Conservation (phyloP, 2,797 vertebrate species). For the Parambassis ranga region DNA sequence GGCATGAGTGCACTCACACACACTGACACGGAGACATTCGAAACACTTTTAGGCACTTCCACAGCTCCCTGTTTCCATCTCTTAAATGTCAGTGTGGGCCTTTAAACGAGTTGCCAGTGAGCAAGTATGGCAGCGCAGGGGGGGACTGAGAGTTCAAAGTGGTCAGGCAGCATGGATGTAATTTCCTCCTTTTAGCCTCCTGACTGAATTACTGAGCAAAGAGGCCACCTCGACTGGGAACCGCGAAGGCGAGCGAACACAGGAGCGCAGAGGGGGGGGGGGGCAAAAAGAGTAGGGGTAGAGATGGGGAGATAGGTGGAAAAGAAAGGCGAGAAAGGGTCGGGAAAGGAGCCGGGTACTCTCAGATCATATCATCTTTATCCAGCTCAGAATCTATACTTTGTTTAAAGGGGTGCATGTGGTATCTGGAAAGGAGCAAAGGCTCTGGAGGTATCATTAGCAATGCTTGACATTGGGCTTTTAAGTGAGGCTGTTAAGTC, state of each 20-base stretch:
- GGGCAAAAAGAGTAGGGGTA: background rate
- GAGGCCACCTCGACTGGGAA: slow-evolving; percentile 48
- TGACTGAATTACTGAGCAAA: slow-evolving; percentile 59
- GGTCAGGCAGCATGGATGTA: slow-evolving; percentile 50
- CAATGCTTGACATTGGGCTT: slow-evolving; percentile 16
- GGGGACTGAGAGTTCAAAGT: slow-evolving; percentile 53
- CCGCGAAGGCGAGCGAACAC: slow-evolving; percentile 3
- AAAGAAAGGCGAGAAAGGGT: slow-evolving; percentile 14
- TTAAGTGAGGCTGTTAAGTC: background rate
- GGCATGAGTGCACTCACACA: background rate
- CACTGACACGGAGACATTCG: slow-evolving; percentile 11
- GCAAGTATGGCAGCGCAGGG: slow-evolving; percentile 11
- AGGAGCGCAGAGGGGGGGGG: background rate
- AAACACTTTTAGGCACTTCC: slow-evolving; percentile 22
- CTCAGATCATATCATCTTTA: slow-evolving; percentile 33
- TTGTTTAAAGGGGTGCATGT: background rate
- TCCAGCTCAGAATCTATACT: slow-evolving; percentile 32
- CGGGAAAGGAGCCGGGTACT: slow-evolving; percentile 2
- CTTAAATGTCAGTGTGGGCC: slow-evolving; percentile 65
- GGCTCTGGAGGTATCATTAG: slow-evolving; percentile 6
- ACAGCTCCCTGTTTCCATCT: slow-evolving; percentile 37
- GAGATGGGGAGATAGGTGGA: slow-evolving; percentile 46
- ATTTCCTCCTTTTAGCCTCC: slow-evolving; percentile 68
- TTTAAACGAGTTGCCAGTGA: slow-evolving; percentile 54
- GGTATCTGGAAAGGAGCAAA: background rate